These are phyloP conservation scores for Paelopatides confundens DNA, from an alignment of 53 echinoderm and acorn worm species.

Conservation along the genomic window DNA sequence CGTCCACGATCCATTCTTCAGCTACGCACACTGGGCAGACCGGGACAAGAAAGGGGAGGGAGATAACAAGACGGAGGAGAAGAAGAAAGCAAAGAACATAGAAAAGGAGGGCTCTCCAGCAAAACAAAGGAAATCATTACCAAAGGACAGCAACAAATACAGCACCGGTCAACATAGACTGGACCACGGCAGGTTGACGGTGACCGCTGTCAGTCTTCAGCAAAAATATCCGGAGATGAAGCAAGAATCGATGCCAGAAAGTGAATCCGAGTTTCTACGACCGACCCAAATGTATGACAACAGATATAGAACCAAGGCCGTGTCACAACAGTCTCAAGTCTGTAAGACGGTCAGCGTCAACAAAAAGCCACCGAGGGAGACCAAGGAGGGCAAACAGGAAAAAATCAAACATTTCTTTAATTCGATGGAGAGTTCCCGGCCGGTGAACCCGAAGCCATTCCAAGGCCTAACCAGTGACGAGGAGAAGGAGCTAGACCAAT, in stretches of 20 bases:
- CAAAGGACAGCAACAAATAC: slow-evolving; percentile 64
- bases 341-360: slow-evolving; percentile 46
- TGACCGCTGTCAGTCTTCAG: slow-evolving; percentile 84
- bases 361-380: slow-evolving; percentile 63
- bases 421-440: slow-evolving; percentile 72
- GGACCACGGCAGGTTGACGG: slow-evolving; percentile 85
- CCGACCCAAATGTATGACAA: slow-evolving; percentile 90
- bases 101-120: slow-evolving; percentile 52
- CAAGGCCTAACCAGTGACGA: slow-evolving; percentile 83
- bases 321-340: slow-evolving; percentile 80
- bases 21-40: slow-evolving; percentile 90
- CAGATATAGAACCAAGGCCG: slow-evolving; percentile 91
- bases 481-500: slow-evolving; percentile 85
- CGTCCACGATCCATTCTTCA: slow-evolving; percentile 95
- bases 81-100: slow-evolving; percentile 49
- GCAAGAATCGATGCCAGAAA: slow-evolving; percentile 95
- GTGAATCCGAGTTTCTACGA: slow-evolving; percentile 89
- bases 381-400: slow-evolving; percentile 60
- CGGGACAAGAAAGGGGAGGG: slow-evolving; percentile 42
- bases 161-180: slow-evolving; percentile 78
- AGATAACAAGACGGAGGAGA: slow-evolving; percentile 37
- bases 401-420: slow-evolving; percentile 92
- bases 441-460: slow-evolving; percentile 77
- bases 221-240: slow-evolving; percentile 87
- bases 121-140: slow-evolving; percentile 76